Percentiles rank a stretch among this genome's conserved stretches.
Conservation (phyloP, 2,888 invertebrate genomes). For the Synanthedon myopaeformis region DNA sequence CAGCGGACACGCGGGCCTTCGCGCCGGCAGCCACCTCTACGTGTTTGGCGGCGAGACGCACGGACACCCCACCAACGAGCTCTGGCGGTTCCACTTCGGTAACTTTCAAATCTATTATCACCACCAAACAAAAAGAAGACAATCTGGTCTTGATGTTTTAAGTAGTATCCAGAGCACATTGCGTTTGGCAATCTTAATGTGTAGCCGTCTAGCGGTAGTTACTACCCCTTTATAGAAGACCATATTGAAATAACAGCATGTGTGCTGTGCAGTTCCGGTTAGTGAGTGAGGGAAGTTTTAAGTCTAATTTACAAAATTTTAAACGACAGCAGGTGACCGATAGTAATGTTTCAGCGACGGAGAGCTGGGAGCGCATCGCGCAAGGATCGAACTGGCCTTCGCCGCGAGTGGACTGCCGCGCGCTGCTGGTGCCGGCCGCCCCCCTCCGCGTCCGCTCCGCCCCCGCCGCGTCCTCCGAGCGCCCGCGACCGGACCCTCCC, state of each 20-base stretch:
- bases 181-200: no score
- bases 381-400: constrained; percentile 75
- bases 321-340: constrained; percentile 9
- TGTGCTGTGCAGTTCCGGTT: no score
- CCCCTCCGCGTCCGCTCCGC: constrained; percentile 21
- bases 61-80: constrained; percentile 78
- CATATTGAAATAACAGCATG: no score
- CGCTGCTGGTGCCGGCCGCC: constrained; percentile 71
- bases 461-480: constrained; percentile 12
- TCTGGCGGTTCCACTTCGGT: constrained; percentile 89
- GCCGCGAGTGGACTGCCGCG: constrained; percentile 77
- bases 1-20: constrained; percentile 82
- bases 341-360: constrained; percentile 64
- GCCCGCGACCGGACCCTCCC: constrained; percentile 42
- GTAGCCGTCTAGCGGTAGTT: no score
- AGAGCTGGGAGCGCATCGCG: constrained; percentile 80
- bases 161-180: no score
- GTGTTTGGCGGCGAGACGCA: constrained; percentile 83
- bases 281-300: no score
- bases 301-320: no score
- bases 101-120: background rate
- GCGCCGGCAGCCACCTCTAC: constrained; percentile 81
- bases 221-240: no score
- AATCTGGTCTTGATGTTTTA: no score
- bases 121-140: background rate